Evolutionary conservation across 2,797 vertebrate genomes (phyloP), one percentile per base, ranked within the genome.

Genomic region (Poecilia velifera): DNA sequence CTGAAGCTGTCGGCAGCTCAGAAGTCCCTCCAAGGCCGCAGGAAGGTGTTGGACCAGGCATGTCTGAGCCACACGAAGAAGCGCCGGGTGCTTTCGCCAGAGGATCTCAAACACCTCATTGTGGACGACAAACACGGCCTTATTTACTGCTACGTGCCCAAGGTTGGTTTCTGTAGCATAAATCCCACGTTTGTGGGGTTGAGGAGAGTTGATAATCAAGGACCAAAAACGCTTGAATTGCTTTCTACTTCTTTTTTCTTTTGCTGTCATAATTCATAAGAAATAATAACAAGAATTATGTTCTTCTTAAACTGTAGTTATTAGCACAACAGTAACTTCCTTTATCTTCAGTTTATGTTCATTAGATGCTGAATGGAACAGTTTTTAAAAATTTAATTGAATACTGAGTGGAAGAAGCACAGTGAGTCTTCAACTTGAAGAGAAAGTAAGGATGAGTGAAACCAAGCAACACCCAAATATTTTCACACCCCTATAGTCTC

Each of bases 81-180:
- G 86, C 94, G 96, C 1, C 96, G 96, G 1, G 96, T 98, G 53
- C 96, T 99, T 71, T 96, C 91, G 3, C 95, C 96, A 0, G 96
- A 97, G 25, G 98, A 99, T 89, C 94, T 99, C 87, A 96, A 96
- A 72, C 98, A 99, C 90, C 96, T 99, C 89, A 96, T 99, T 81
- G 98, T 99, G 84, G 98, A 99, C 0, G 98, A 99, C 82, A 91
- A 93, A 0, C 98, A 98, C 0, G 92, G 95, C 80, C 94, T 99
- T 68, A 97, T 99, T n/a, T 99, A 99, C 93, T 99, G 98, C 95
- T 99, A 99, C 0, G 98, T 99, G 36, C 98, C 98, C 83, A 99
- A 99, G 92, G 98, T 95, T 45, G 81, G 93, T 92, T 43, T 16
- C 28, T 34, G 3, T 36, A 22, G 79, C 25, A 70, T 49, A 4